Evolutionary conservation across 2,888 invertebrate species (phyloP).

Genomic region (Tipula unca): DNA sequence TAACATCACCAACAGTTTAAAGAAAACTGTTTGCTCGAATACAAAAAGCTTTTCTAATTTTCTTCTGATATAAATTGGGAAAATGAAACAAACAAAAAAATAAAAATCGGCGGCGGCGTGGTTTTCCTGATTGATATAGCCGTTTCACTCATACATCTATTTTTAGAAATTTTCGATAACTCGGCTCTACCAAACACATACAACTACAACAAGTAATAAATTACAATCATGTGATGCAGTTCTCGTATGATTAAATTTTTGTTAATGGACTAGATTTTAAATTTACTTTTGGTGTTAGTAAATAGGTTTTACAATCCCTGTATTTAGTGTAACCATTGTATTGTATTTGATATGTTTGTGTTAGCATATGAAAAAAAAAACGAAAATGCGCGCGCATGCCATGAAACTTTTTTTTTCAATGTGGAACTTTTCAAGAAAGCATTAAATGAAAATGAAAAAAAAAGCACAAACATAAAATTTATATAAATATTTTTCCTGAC

Average conservation of each 20-base stretch:
- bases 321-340: not conserved
- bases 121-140: not conserved
- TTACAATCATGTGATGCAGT: not conserved
- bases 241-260: not conserved
- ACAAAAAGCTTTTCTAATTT: not conserved
- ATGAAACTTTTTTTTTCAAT: not conserved
- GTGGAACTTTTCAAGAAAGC: not conserved
- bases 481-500: constrained; percentile 3
- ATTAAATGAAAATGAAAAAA: not conserved
- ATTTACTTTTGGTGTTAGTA: not conserved
- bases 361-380: not conserved
- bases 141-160: not conserved
- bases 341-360: not conserved
- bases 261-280: not conserved
- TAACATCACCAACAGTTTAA: not conserved
- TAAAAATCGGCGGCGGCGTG: not conserved
- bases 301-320: not conserved
- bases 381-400: not conserved
- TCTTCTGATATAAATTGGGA: not conserved
- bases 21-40: not conserved
- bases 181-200: not conserved
- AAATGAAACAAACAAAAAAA: not conserved
- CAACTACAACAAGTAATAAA: not conserved
- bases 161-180: not conserved
- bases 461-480: not conserved